Evolutionary conservation across 2,888 invertebrate species (phyloP), one percentile per base, ranked within the genome.

Genomic region (Eupithecia tripunctaria): DNA sequence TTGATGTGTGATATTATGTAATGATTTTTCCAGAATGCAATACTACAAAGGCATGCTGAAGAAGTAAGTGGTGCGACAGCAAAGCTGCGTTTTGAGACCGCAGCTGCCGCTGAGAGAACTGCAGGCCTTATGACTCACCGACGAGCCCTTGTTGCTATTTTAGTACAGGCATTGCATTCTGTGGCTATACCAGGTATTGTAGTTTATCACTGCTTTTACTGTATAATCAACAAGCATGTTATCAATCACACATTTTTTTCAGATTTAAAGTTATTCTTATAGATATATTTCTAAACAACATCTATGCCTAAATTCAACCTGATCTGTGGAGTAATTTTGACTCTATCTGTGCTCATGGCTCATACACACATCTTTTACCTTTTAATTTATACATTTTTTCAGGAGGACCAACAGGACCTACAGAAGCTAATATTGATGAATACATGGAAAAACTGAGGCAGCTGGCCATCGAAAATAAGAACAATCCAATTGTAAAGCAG

Each of bases 31-130:
- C 51, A 98, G 94, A 99, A 99, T 91, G 98, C 99, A 0, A 98
- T 99, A 74, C 95, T 99, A 62, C 98, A 98, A 88, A 97, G 99
- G 88, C 99, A 99, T 87, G 98, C 99, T 67, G 99, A 99, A 84
- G 99, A 98, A 90, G 97, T 99, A 91, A 97, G 97, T 83, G 96
- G 96, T 51, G 98, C 98, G 1, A 97, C 98, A 60, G 96, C 97
- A 70, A 97, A 98, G 85, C 95, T 99, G 73, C 97, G 98, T 81
- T 95, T 96, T 1, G 99, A 99, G 89, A 97, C 98, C 14, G 95
- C 96, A 74, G 98, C 98, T 76, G 97, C 98, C 76, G 96, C 97
- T 68, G 97, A 96, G 82, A 96, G 97, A 78, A 98, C 98, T 84
- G 95, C 96, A 60, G 96, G 97, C 1, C 92, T 99, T 32, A 96